Conservation (phyloP, 2,113 vertebrate genomes). For the Danionella cerebrum region DNA sequence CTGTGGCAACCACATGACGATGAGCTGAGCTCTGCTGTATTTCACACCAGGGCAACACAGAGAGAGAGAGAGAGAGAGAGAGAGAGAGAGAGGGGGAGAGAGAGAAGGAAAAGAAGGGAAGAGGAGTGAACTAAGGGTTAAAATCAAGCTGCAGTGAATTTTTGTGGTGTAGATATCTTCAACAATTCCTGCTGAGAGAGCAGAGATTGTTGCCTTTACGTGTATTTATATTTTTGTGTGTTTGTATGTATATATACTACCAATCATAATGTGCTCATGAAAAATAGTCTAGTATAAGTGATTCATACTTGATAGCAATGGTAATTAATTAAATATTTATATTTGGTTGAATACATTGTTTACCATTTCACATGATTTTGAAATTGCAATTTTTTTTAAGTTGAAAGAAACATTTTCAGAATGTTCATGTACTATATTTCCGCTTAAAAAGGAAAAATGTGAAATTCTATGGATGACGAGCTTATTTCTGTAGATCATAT, state of each 20-base stretch:
- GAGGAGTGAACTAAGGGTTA: conserved; percentile 5
- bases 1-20: conserved; percentile 44
- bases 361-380: too few species aligned
- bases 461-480: too few species aligned
- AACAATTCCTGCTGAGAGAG: neutral
- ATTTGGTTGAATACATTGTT: too few species aligned
- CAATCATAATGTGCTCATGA: neutral
- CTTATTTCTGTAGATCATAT: too few species aligned
- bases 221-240: neutral
- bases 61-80: neutral
- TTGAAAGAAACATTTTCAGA: too few species aligned
- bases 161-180: conserved; percentile 4
- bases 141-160: neutral
- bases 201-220: neutral
- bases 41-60: conserved; percentile 39
- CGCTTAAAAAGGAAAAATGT: too few species aligned
- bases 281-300: too few species aligned
- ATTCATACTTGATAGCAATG: too few species aligned
- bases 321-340: too few species aligned
- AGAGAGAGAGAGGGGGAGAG: neutral
- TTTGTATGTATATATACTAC: neutral
- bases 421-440: too few species aligned
- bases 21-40: conserved; percentile 42
- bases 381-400: too few species aligned
- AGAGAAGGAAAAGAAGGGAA: neutral